A percentile compares a stretch with the other conserved stretches of the same genome.
These are phyloP conservation scores for Acleris laterana DNA, from an alignment of 2,888 invertebrate species.

Conservation along the genomic window DNA sequence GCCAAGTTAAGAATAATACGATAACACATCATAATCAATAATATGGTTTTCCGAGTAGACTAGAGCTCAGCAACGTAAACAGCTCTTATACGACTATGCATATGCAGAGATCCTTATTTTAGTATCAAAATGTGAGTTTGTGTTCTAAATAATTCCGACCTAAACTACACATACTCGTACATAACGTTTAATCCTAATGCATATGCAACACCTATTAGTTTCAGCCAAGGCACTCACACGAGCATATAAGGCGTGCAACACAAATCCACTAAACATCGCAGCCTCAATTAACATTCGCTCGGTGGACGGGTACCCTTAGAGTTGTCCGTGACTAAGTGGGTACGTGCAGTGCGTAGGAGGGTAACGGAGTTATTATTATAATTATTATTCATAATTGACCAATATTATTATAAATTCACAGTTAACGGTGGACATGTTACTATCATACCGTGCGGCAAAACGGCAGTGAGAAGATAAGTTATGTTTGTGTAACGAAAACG, in stretches of 20 bases:
- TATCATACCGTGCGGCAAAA: not conserved
- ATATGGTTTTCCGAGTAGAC: too few species aligned
- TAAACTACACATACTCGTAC: too few species aligned
- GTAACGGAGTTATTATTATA: conserved; percentile 13
- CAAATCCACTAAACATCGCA: not conserved
- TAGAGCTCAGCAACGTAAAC: too few species aligned
- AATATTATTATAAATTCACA: not conserved
- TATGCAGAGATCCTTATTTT: too few species aligned
- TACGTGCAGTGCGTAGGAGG: conserved; percentile 18
- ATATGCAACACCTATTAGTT: not conserved
- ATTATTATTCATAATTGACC: conserved; percentile 23
- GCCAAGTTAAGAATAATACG: too few species aligned
- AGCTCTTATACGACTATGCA: too few species aligned
- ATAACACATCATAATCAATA: too few species aligned
- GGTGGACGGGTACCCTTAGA: conserved; percentile 20
- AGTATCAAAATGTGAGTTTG: too few species aligned
- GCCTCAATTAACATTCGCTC: not conserved
- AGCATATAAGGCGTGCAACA: not conserved
- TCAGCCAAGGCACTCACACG: not conserved
- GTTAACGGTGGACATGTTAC: not conserved
- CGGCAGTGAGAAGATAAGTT: not conserved
- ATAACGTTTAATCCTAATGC: too few species aligned
- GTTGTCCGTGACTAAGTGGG: conserved; percentile 35
- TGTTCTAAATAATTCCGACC: too few species aligned
- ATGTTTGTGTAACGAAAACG: too few species aligned